Evolutionary conservation across 2,797 vertebrate genomes (phyloP).

Genomic region (Trachurus trachurus): DNA sequence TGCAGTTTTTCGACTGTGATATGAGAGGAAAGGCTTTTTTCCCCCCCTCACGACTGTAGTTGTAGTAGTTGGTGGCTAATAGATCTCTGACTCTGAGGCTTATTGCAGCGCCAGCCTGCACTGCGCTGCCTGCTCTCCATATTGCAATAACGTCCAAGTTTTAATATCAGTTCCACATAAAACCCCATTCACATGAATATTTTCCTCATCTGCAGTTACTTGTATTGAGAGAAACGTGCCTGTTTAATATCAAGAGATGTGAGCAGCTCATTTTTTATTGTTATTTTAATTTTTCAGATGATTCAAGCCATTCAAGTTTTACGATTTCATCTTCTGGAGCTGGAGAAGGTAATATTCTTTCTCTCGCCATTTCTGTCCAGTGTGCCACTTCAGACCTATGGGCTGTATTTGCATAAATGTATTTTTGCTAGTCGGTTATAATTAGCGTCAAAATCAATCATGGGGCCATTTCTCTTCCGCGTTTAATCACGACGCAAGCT

Average conservation of each 20-base stretch:
- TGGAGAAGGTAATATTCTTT: slow-evolving; percentile 96
- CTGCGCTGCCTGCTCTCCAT: slow-evolving; percentile 56
- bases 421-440: slow-evolving; percentile 92
- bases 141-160: slow-evolving; percentile 73
- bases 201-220: slow-evolving; percentile 64
- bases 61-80: slow-evolving; percentile 53
- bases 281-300: slow-evolving; percentile 92
- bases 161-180: slow-evolving; percentile 77
- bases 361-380: slow-evolving; percentile 65
- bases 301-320: slow-evolving; percentile 99
- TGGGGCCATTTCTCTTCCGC: slow-evolving; percentile 91
- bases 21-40: slow-evolving; percentile 43
- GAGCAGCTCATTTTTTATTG: slow-evolving; percentile 77
- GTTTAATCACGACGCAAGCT: slow-evolving; percentile 96
- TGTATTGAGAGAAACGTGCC: slow-evolving; percentile 70
- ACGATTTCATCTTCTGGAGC: slow-evolving; percentile 99
- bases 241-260: slow-evolving; percentile 79
- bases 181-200: slow-evolving; percentile 74
- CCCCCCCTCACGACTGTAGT: slow-evolving; percentile 42
- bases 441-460: slow-evolving; percentile 99
- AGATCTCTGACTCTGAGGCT: slow-evolving; percentile 71
- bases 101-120: slow-evolving; percentile 59
- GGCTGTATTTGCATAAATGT: slow-evolving; percentile 94
- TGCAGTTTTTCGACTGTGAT: slow-evolving; percentile 53
- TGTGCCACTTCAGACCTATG: slow-evolving; percentile 77